These are phyloP conservation scores for Gopherus flavomarginatus DNA, from an alignment of 2,113 vertebrate species.

Conservation along the genomic window DNA sequence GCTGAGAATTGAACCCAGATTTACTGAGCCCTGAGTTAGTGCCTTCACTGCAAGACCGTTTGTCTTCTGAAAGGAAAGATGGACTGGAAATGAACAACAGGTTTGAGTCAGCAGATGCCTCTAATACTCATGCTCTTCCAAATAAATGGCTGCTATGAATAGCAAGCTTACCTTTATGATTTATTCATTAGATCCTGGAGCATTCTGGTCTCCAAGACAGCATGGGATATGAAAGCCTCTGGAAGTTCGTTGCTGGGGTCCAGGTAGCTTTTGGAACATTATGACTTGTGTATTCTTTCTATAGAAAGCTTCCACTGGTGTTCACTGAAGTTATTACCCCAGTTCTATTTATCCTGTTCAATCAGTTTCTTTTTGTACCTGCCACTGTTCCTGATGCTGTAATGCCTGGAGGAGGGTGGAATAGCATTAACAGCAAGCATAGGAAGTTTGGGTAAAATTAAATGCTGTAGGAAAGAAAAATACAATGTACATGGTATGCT, in stretches of 20 bases:
- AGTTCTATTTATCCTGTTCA: background rate
- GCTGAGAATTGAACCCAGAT: background rate
- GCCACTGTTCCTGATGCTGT: background rate
- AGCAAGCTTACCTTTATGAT: background rate
- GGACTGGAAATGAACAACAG: background rate
- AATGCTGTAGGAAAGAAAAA: background rate
- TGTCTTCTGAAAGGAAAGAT: background rate
- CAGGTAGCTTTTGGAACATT: background rate
- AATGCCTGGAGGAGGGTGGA: background rate
- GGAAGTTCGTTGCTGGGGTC: background rate
- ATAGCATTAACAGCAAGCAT: background rate
- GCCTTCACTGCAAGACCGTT: accelerated
- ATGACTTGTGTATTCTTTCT: background rate
- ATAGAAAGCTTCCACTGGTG: background rate
- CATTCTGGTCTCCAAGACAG: background rate
- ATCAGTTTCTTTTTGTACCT: background rate
- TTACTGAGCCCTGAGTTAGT: background rate
- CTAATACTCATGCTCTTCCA: background rate
- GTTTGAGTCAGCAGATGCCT: background rate
- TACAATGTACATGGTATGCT: background rate
- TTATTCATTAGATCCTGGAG: background rate
- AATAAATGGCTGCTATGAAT: background rate
- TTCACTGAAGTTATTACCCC: background rate
- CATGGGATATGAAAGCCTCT: background rate
- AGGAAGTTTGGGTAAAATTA: background rate